A percentile compares a stretch with the other conserved stretches of the same genome.
phyloP scores from a whole-genome alignment of 2,888 invertebrate genomes.

The Meandrusa payeni region DNA sequence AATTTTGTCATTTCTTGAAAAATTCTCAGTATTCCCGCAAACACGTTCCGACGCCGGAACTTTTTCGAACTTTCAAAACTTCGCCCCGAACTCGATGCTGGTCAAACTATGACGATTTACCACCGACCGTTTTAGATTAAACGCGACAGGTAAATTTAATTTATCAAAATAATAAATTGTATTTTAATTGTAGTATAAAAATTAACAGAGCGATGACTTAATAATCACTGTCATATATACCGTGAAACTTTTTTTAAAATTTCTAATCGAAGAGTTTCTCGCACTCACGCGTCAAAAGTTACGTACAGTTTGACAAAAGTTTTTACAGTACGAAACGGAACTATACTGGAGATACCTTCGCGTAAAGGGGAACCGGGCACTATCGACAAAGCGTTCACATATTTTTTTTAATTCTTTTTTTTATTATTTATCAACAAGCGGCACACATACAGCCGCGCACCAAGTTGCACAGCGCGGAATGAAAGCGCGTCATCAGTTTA shows the following conservation, averaged over 20 bases:
- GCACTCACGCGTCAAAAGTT: constrained; percentile 36
- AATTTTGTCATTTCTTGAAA: constrained; percentile 41
- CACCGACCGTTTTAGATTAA: not conserved
- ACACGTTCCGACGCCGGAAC: constrained; percentile 31
- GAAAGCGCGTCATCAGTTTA: constrained; percentile 82
- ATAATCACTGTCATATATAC: not conserved
- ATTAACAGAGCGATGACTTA: not conserved
- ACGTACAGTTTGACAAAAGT: constrained; percentile 45
- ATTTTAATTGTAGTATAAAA: constrained; percentile 12
- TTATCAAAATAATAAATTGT: constrained; percentile 1
- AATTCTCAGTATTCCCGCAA: constrained; percentile 30
- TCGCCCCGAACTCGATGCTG: constrained; percentile 26
- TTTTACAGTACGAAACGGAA: constrained; percentile 45
- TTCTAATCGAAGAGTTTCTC: constrained; percentile 8
- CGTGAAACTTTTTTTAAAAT: constrained; percentile 27
- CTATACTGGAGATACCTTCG: constrained; percentile 60
- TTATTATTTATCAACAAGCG: constrained; percentile 72
- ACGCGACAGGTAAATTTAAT: not conserved
- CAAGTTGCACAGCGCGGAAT: constrained; percentile 80
- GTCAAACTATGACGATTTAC: constrained; percentile 26
- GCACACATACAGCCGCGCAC: constrained; percentile 77
- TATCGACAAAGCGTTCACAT: constrained; percentile 72
- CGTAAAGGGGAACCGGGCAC: constrained; percentile 66
- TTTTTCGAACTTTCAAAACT: constrained; percentile 36
- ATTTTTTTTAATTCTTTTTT: constrained; percentile 51